Conservation (phyloP, 2,888 invertebrate species). For the Rhagonycha lutea region DNA sequence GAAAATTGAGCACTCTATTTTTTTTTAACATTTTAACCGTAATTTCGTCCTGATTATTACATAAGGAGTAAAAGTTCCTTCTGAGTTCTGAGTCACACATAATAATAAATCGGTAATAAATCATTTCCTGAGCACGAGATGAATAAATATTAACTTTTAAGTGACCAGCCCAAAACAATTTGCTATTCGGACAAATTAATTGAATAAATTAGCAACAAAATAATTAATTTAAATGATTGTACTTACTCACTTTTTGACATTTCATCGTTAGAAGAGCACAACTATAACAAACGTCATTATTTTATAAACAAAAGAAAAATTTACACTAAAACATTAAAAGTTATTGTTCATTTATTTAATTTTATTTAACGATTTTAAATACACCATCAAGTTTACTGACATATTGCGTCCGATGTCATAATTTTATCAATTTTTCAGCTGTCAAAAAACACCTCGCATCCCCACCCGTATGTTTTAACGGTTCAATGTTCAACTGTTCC, state of each 20-base stretch:
- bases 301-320: neutral
- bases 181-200: neutral
- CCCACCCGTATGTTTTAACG: neutral
- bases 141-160: neutral
- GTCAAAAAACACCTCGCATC: neutral
- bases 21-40: neutral
- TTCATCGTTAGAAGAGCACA: constrained; percentile 33
- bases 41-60: neutral
- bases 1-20: neutral
- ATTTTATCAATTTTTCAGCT: neutral
- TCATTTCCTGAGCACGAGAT: neutral
- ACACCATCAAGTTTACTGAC: neutral
- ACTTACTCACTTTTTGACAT: constrained; percentile 38
- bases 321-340: neutral
- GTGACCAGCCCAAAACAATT: neutral
- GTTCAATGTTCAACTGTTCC: neutral
- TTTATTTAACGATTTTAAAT: neutral
- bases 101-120: neutral
- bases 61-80: neutral
- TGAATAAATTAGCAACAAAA: neutral
- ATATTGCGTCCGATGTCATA: neutral
- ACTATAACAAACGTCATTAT: constrained; percentile 6
- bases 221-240: constrained; percentile 3
- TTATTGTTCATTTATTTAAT: neutral
- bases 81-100: neutral